phyloP scores from a whole-genome alignment of 2,797 vertebrate genomes.

The Alfaro cultratus region DNA sequence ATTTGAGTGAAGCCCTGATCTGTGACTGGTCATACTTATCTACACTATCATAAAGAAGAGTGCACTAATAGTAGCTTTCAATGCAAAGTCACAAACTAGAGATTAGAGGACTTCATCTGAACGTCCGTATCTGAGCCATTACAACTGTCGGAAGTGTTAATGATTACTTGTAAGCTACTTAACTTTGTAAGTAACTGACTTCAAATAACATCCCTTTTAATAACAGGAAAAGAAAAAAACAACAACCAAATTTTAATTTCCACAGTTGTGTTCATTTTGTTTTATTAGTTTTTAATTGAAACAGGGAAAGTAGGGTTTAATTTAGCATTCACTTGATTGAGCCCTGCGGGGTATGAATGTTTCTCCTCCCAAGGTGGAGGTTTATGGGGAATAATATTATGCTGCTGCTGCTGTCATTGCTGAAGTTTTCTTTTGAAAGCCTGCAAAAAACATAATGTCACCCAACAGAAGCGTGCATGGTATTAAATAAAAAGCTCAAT shows the following conservation, averaged over 20 bases:
- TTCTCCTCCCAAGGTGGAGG: constrained; percentile 31
- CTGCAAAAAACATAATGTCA: not conserved
- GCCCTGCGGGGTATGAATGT: constrained; percentile 6
- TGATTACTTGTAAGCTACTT: not conserved
- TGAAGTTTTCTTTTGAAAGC: constrained; percentile 17
- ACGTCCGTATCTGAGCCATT: not conserved
- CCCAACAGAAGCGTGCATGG: not conserved
- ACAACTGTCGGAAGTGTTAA: not conserved
- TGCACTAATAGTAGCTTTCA: not conserved
- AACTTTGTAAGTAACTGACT: constrained; percentile 39
- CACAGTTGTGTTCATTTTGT: constrained; percentile 35
- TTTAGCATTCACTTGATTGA: constrained; percentile 21
- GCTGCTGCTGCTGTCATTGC: not conserved
- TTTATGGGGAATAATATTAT: not conserved
- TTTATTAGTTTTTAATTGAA: constrained; percentile 64
- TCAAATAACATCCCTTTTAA: constrained; percentile 41
- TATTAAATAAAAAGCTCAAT: constrained; percentile 17
- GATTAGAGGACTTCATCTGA: not conserved
- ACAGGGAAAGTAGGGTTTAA: constrained; percentile 34
- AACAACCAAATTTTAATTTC: constrained; percentile 10
- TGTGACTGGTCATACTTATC: not conserved
- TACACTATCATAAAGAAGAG: not conserved
- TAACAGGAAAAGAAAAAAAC: constrained; percentile 33
- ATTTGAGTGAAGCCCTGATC: not conserved
- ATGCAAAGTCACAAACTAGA: not conserved